These are phyloP conservation scores for Oplegnathus fasciatus DNA, from an alignment of 2,113 vertebrate genomes.

Conservation along the genomic window DNA sequence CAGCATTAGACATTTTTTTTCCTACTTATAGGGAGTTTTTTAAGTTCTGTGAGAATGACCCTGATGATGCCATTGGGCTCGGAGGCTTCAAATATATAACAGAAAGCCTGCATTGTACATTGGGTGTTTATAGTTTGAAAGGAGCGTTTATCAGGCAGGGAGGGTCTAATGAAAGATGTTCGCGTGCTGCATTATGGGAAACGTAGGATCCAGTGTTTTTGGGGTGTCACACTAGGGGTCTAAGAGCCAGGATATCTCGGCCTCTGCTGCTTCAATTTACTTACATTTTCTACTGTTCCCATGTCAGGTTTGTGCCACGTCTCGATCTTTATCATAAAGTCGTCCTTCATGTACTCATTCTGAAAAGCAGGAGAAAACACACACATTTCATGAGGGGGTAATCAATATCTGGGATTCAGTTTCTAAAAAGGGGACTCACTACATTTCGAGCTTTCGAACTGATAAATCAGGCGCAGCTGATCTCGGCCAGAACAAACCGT, in stretches of 20 bases:
- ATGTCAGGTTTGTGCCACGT: slow-evolving; percentile 98
- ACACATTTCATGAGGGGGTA: rapidly evolving
- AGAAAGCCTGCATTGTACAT: background rate
- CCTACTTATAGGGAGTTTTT: no score
- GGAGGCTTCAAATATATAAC: background rate
- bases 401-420: background rate
- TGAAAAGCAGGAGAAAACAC: slow-evolving; percentile 71
- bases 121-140: background rate
- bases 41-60: background rate
- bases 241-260: background rate
- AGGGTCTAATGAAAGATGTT: background rate
- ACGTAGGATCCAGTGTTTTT: background rate
- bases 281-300: slow-evolving; percentile 95
- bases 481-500: background rate
- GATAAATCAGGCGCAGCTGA: slow-evolving; percentile 3
- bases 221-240: background rate
- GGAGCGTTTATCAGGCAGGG: background rate
- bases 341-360: slow-evolving; percentile 99
- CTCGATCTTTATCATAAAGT: slow-evolving; percentile 99
- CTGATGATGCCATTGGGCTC: background rate
- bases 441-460: background rate
- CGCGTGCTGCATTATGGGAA: slow-evolving; percentile 3
- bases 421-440: background rate
- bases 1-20: no score
- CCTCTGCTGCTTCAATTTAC: slow-evolving; percentile 63